Evolutionary conservation across 2,113 vertebrate species (phyloP), one percentile per base, ranked within the genome.

Genomic region (Podiceps cristatus): DNA sequence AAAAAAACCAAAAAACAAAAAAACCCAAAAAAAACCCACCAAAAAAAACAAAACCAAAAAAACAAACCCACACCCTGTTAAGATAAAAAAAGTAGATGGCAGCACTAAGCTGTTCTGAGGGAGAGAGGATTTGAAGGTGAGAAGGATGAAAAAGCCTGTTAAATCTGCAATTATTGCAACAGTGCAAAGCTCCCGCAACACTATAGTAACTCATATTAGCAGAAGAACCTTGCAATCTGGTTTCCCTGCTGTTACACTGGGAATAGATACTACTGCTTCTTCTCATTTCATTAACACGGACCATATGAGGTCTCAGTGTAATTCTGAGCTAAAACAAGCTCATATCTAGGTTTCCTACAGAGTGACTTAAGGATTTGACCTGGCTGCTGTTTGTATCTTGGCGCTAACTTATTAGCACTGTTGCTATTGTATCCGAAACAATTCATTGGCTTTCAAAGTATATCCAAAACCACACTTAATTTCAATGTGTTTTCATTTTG

Each of bases 121-220:
- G 37, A 91, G 72, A 80, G 44, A 84, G 76, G 64, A 82, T 95
- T 91, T 88, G 86, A 93, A 95, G 93, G 89, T 96, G 80, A 93
- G 86, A 95, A 92, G 73, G 82, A 93, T 80, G 68, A 86, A 96
- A 92, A 96, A 93, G 76, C 60, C 94, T 91, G 86, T 95, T 96
- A 96, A 95, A 94, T 94, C 67, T 96, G 94, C 94, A 96, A 59
- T 94, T 95, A 94, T 58, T 96, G 93, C 87, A 93, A 76, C 87
- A 94, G 87, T 85, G 95, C 84, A 91, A 80, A 88, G 87, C 87
- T 96, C 84, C 74, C 1, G 3, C 89, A 96, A 94, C 86, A 86
- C 52, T 94, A 60, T 79, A 86, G 96, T 93, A 95, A 93, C 91
- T 97, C 95, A 90, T 82, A 88, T 90, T 97, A 95, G 86, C 91